Evolutionary conservation across 2,888 invertebrate genomes (phyloP).

Genomic region (Drosophila quinaria): DNA sequence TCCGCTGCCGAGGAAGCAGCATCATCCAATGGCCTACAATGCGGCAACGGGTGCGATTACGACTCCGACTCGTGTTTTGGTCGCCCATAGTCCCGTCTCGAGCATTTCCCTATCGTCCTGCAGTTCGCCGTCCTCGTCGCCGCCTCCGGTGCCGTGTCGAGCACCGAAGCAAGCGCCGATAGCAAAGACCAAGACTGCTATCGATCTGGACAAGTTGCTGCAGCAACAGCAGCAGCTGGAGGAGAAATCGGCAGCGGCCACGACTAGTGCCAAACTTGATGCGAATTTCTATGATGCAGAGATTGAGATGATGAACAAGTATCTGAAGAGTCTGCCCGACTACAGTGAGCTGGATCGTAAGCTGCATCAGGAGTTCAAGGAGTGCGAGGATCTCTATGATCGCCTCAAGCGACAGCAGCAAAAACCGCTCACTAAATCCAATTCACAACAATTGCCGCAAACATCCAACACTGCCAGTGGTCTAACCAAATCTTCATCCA

Average conservation of each 20-base stretch:
- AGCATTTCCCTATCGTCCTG: constrained; percentile 84
- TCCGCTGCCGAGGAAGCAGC: constrained; percentile 79
- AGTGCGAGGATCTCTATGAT: constrained; percentile 85
- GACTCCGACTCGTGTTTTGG: constrained; percentile 70
- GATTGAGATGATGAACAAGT: constrained; percentile 86
- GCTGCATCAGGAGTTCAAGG: constrained; percentile 85
- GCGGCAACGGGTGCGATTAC: constrained; percentile 72
- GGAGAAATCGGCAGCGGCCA: constrained; percentile 78
- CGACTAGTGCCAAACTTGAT: constrained; percentile 76
- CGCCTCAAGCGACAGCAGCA: constrained; percentile 82
- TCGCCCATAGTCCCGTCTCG: constrained; percentile 79
- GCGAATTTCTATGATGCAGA: constrained; percentile 85
- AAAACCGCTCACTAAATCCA: constrained; percentile 83
- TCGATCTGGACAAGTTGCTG: constrained; percentile 76
- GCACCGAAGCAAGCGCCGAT: constrained; percentile 74
- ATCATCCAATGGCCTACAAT: constrained; percentile 79
- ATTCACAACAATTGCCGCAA: constrained; percentile 82
- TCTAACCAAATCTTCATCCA: constrained; percentile 78
- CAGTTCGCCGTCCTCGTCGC: constrained; percentile 84
- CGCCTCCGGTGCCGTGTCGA: constrained; percentile 83
- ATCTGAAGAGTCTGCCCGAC: constrained; percentile 86
- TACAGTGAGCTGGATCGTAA: constrained; percentile 85
- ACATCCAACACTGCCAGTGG: constrained; percentile 24
- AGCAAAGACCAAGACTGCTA: constrained; percentile 43
- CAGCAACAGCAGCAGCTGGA: constrained; percentile 81